Evolutionary conservation across 2,113 vertebrate species (phyloP).

Genomic region (Oncorhynchus mykiss): DNA sequence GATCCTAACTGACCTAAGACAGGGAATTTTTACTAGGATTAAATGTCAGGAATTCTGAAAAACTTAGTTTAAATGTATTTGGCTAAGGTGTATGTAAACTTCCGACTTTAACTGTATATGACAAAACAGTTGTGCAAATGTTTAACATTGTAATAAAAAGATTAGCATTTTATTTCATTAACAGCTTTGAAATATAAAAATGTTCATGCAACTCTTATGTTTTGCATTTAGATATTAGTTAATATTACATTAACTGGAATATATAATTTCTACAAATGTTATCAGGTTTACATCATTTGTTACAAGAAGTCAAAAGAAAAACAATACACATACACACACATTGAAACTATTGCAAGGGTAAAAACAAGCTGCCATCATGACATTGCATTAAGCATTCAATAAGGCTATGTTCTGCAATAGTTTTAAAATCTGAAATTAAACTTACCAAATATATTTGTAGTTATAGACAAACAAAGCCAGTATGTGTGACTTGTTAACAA

Average conservation of each 20-base stretch:
- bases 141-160: no score
- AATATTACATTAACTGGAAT: conserved; percentile 6
- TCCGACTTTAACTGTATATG: no score
- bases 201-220: conserved; percentile 25
- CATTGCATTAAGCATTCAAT: conserved; percentile 18
- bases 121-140: no score
- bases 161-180: conserved; percentile 49
- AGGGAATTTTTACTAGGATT: no score
- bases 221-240: conserved; percentile 62
- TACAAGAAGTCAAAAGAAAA: not conserved
- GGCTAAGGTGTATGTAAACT: no score
- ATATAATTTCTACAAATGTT: conserved; percentile 50
- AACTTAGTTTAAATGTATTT: no score
- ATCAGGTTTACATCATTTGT: conserved; percentile 47
- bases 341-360: not conserved
- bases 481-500: no score
- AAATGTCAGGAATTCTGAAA: no score
- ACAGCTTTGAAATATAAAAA: conserved; percentile 63
- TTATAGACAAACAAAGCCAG: no score
- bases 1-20: no score
- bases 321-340: conserved; percentile 17
- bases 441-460: not conserved
- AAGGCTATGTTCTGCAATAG: conserved; percentile 30
- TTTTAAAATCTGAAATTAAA: not conserved
- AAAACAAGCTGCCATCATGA: conserved; percentile 31